Evolutionary conservation across 2,888 invertebrate genomes (phyloP).

Genomic region (Pristionchus maxplancki): DNA sequence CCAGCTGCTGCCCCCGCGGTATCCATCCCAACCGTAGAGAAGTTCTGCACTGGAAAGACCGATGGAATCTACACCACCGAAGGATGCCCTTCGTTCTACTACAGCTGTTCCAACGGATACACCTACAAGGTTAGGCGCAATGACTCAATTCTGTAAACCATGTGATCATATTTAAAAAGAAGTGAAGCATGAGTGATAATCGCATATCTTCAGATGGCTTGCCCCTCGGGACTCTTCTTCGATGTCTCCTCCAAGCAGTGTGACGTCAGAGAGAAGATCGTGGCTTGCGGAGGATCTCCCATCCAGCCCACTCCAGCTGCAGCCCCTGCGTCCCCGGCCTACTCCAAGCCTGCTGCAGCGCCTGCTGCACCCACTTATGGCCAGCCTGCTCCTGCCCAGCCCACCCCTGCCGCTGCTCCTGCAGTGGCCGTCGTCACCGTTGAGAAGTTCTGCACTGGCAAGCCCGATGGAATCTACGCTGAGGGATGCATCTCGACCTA

Average conservation of each 20-base stretch:
- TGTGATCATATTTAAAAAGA: background rate
- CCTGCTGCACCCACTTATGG: background rate
- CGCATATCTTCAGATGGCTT: conserved; percentile 37
- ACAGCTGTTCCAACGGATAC: conserved; percentile 10
- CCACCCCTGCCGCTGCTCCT: background rate
- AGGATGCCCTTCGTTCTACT: conserved; percentile 17
- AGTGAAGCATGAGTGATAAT: background rate
- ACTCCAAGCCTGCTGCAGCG: background rate
- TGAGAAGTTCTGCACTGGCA: conserved; percentile 40
- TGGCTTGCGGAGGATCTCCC: conserved; percentile 54
- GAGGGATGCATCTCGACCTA: conserved; percentile 10
- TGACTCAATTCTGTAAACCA: no score
- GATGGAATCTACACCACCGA: background rate
- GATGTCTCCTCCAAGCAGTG: conserved; percentile 51
- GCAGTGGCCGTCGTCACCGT: background rate
- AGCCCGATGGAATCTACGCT: conserved; percentile 39
- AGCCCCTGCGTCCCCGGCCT: background rate
- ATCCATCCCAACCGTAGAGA: background rate
- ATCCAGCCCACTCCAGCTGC: background rate
- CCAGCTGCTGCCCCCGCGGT: background rate
- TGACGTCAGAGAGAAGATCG: conserved; percentile 51
- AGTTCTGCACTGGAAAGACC: conserved; percentile 18
- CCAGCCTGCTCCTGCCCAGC: background rate
- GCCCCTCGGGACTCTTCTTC: conserved; percentile 58
- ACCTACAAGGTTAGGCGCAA: background rate